Evolutionary conservation across 2,113 vertebrate species (phyloP), one percentile per base, ranked within the genome.

Genomic region (Hepsetus odoe): DNA sequence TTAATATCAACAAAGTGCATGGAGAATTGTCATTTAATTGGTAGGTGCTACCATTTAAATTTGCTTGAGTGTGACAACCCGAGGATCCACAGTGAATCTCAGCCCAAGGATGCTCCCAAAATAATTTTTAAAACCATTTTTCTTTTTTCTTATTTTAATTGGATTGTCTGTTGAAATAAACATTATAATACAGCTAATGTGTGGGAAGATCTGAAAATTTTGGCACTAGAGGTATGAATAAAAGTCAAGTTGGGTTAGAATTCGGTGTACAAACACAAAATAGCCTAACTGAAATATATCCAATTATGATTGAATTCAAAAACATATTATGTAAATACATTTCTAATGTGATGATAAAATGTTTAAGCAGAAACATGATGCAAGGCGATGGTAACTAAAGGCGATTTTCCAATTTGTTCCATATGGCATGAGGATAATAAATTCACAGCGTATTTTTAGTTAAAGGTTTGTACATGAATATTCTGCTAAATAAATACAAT

Each of bases 11-110:
- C 59, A 64, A 35, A 55, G 62, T 20, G 11, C 14, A 40, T 22
- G 16, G 49, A 61, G 49, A 32, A 30, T 49, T 38, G 49, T 64
- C 46, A 66, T 38, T 76, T 66, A 26, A 40, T 18, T 53, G 24
- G 14, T 18, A 44, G 64, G 49, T 26, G 32, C 1, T 67, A 22
- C 33, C 18, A 10, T 55, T 55, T 46, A 13, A 49, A 55, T 24
- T n/a, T 67, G 51, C 62, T 77, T 2, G 16, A 46, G 74, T 68
- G 46, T 76, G 51, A n/a, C 68, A 28, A 58, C 14, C 20, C 35
- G 24, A 68, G 66, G 42, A 51, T 10, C 64, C 53, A 42, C 5
- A 13, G 59, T 20, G 30, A 56, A 66, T 40, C 32, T 10, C 1
- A 65, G 5, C 16, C 28, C 59, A 62, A 65, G 33, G 33, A 38